Evolutionary conservation across 2,888 invertebrate genomes (phyloP).

Genomic region (Platyscelio sp.): DNA sequence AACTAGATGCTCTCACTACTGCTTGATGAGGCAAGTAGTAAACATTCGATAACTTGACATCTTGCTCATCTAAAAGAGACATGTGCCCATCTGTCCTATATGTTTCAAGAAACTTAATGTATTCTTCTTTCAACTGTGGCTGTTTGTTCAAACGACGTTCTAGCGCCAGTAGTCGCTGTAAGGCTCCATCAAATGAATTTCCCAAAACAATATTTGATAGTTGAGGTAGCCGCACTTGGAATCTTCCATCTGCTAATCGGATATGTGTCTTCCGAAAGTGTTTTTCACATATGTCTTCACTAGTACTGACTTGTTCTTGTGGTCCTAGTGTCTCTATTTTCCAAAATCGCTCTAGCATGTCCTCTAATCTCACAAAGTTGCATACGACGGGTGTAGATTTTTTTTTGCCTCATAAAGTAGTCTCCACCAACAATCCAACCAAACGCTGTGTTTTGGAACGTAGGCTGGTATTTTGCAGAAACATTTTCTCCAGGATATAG

Average conservation of each 20-base stretch:
- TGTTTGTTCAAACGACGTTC: slow-evolving; percentile 42
- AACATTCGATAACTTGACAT: background rate
- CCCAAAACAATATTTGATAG: slow-evolving; percentile 28
- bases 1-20: background rate
- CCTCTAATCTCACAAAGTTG: background rate
- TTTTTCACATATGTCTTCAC: slow-evolving; percentile 32
- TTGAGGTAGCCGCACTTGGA: slow-evolving; percentile 54
- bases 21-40: slow-evolving; percentile 73
- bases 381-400: background rate
- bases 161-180: slow-evolving; percentile 34
- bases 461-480: background rate
- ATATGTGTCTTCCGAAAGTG: slow-evolving; percentile 10
- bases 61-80: background rate
- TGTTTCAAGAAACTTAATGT: background rate
- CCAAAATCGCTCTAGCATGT: slow-evolving; percentile 6
- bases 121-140: slow-evolving; percentile 30
- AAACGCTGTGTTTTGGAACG: slow-evolving; percentile 1
- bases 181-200: slow-evolving; percentile 45
- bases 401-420: background rate
- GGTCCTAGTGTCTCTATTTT: slow-evolving; percentile 1
- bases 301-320: slow-evolving; percentile 8
- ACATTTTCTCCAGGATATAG: slow-evolving; percentile 10
- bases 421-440: slow-evolving; percentile 29
- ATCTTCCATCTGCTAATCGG: slow-evolving; percentile 43
- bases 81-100: background rate